These are phyloP conservation scores for Melanotaenia parkinsoni DNA, from an alignment of 2,797 vertebrate genomes.

Conservation along the genomic window DNA sequence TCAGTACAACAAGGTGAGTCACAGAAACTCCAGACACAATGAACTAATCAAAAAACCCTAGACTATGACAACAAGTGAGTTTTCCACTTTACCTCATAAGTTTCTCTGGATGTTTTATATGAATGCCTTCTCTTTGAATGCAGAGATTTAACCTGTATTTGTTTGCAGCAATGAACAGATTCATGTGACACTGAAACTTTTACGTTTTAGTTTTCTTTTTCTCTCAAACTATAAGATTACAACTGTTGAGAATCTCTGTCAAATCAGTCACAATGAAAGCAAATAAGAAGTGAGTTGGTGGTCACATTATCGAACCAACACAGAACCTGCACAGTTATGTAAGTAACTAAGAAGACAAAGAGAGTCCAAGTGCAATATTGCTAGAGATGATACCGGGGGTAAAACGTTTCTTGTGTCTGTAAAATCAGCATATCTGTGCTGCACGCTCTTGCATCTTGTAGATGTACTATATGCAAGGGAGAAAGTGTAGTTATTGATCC, in stretches of 20 bases:
- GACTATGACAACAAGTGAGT: background rate
- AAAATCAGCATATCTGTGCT: constrained; percentile 8
- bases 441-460: constrained; percentile 7
- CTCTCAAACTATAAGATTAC: constrained; percentile 2
- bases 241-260: background rate
- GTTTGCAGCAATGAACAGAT: background rate
- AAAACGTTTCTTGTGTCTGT: background rate
- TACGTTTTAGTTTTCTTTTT: too few relatives aligned
- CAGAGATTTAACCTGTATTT: constrained; percentile 1
- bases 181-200: too few relatives aligned
- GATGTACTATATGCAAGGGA: background rate
- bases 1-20: too few relatives aligned
- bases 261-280: background rate
- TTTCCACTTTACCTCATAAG: background rate
- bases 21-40: too few relatives aligned
- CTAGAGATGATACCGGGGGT: background rate
- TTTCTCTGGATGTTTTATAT: background rate
- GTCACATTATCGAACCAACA: background rate
- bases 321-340: background rate
- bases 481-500: constrained; percentile 44
- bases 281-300: background rate
- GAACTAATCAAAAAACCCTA: too few relatives aligned
- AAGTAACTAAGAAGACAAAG: background rate
- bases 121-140: background rate
- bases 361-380: background rate